Conservation (phyloP, 1,140 invertebrate genomes). For the Asobara japonica region DNA sequence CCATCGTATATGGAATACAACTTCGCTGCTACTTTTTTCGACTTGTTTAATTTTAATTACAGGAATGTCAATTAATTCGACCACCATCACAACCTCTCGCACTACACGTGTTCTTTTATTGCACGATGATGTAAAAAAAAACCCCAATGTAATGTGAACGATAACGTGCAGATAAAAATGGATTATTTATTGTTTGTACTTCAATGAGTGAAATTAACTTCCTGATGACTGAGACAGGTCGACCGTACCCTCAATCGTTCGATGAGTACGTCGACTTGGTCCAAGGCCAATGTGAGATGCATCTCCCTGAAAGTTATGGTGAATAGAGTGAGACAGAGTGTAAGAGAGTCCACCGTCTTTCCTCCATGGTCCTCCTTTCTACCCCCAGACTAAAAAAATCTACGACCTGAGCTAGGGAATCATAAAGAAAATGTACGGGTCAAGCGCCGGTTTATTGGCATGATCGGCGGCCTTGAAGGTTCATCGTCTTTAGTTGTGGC, state of each 20-base stretch:
- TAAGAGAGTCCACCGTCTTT: not conserved
- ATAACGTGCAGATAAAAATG: not conserved
- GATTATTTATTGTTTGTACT: not conserved
- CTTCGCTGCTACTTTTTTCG: not conserved
- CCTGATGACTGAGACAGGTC: not conserved
- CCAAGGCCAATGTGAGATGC: slow-evolving; percentile 22
- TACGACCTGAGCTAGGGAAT: slow-evolving; percentile 32
- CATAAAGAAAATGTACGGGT: slow-evolving; percentile 32
- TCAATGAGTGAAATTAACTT: slow-evolving; percentile 45
- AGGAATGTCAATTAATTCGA: not conserved
- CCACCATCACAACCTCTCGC: not conserved
- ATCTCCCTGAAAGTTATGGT: not conserved
- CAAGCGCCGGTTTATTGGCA: slow-evolving; percentile 39
- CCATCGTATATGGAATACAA: slow-evolving; percentile 18
- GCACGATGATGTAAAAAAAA: not conserved
- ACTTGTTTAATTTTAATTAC: slow-evolving; percentile 12
- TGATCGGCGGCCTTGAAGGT: slow-evolving; percentile 39
- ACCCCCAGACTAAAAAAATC: slow-evolving; percentile 31
- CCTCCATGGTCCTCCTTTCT: slow-evolving; percentile 1
- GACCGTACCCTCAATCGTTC: not conserved
- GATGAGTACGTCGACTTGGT: slow-evolving; percentile 19
- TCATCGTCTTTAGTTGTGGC: slow-evolving; percentile 31
- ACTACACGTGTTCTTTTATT: too few relatives aligned
- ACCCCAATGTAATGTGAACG: not conserved
- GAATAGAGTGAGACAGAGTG: slow-evolving; percentile 1